Evolutionary conservation across 1,140 invertebrate genomes (phyloP), one percentile per base, ranked within the genome.

Genomic region (Orius laevigatus): DNA sequence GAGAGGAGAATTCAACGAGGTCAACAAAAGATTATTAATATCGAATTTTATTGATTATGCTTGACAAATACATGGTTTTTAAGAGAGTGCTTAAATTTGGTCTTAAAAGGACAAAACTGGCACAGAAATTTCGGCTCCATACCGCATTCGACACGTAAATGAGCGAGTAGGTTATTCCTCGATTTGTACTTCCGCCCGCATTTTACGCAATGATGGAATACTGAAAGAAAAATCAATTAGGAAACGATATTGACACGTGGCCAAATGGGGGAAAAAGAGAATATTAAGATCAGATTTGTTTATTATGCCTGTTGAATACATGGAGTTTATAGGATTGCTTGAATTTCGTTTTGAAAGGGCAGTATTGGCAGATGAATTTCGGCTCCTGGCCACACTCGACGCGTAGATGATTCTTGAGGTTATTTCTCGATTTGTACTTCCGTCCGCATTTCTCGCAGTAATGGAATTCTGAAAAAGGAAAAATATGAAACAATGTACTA

Each of bases 241-340:
- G 8, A 34, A n/a, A 8, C n/a, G 8, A 34, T 34, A 8, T 34
- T 34, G 8, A n/a, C 33, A 34, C n/a, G 33, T 8, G 33, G 33
- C 8, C 33, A 8, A 34, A 8, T 34, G 33, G n/a, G n/a, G 15
- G 5, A 38, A n/a, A 38, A 38, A 38, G 15, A 38, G n/a, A 10
- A 4, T 38, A 38, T 12, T 3, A 38, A 16, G n/a, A 10, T 38
- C 15, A 38, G n/a, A 16, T 38, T 38, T 14, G 3, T 38, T 48
- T 19, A n/a, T 38, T 48, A 49, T 75, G 72, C 39, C 69, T 70
- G 3, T 70, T 62, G 18, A 64, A 60, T 25, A 74, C 70, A 55
- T 74, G 72, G 11, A 70, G 59, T n/a, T 71, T 58, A 59, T 69
- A 70, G 41, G 73, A 70, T 2, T 66, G 67, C 55, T 73, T 74